Base-by-base conservation (phyloP, 1,140 invertebrate genomes). In the Spodoptera frugiperda region DNA sequence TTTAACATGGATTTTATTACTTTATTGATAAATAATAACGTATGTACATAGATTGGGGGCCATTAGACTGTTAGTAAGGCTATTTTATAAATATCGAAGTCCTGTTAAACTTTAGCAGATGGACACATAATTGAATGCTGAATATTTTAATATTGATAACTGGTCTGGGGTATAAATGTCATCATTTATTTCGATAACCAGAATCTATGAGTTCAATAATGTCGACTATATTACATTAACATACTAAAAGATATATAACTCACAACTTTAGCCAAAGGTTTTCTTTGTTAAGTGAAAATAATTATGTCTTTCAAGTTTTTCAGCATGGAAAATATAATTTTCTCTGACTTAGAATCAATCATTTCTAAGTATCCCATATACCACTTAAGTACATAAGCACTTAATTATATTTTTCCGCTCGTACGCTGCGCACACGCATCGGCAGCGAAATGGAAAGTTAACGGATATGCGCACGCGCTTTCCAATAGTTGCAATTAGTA, bases 401-500 rank as follows among this genome's bases (percentile, higher is more conserved):
- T 21, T 71, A 71, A 71, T 71, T 3, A 71, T 33, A 55, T 71
- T 55, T 68, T 71, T 54, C 68, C 51, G 68, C 53, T 71, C 30
- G n/a, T 6, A 55, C 68, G 12, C 9, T 55, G 68, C 68, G 68
- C 51, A 55, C 30, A 39, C 68, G 68, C 51, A 55, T n/a, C 49
- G 25, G 17, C 49, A 68, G 48, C 33, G 68, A 71, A 71, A 71
- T 44, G 68, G 68, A 71, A 71, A 71, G 68, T 71, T 30, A 49
- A 30, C 65, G 68, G 68, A 71, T 71, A 25, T 44, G 67, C 21
- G 53, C 19, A 17, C 51, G 51, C 68, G 51, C 51, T 71, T 71
- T 71, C 68, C 68, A 71, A 71, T 71, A 53, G 15, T 6, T 44
- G 46, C 49, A 53, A 53, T 70, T 53, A 70, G 46, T 70, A 53